Percentiles rank a stretch among this genome's conserved stretches.
These are phyloP conservation scores for Clarias magur DNA, from an alignment of 2,113 vertebrate genomes.

Conservation along the genomic window DNA sequence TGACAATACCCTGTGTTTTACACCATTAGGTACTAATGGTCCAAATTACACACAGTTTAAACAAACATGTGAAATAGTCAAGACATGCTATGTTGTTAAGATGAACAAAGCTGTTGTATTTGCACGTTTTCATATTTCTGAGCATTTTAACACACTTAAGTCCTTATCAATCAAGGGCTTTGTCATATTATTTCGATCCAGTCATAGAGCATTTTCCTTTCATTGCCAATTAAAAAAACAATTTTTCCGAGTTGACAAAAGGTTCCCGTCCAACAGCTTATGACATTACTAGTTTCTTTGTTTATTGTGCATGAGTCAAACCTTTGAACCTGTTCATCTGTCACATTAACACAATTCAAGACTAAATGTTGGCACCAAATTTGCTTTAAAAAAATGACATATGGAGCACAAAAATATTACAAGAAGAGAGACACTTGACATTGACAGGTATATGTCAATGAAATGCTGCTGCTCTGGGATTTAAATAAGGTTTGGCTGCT, in stretches of 20 bases:
- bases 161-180: background rate
- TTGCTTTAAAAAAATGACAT: background rate
- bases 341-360: background rate
- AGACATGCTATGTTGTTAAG: background rate
- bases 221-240: background rate
- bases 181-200: background rate
- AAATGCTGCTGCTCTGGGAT: slow-evolving; percentile 17
- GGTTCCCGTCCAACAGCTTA: background rate
- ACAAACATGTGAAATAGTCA: background rate
- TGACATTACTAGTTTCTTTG: background rate
- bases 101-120: background rate
- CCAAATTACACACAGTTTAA: background rate
- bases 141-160: background rate
- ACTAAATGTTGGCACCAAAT: background rate
- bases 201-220: background rate
- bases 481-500: slow-evolving; percentile 54
- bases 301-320: background rate
- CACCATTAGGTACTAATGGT: background rate
- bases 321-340: background rate
- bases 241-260: background rate
- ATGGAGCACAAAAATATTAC: background rate
- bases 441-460: background rate
- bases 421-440: slow-evolving; percentile 27
- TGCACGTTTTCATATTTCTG: background rate
- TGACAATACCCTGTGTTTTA: background rate